Evolutionary conservation across 1,140 invertebrate genomes (phyloP).

Genomic region (Phthorimaea operculella): DNA sequence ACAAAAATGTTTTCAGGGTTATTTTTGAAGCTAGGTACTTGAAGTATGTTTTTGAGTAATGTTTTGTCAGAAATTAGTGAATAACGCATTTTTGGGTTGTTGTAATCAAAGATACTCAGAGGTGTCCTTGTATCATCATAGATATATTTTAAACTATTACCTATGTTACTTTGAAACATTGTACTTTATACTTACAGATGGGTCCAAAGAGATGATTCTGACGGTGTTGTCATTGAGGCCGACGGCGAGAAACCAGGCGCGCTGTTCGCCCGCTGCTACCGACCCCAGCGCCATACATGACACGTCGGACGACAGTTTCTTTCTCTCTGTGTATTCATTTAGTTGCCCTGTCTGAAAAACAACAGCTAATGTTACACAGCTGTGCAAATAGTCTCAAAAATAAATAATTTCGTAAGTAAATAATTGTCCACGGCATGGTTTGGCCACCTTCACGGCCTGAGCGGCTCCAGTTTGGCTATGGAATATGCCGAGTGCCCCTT

Average conservation of each 20-base stretch:
- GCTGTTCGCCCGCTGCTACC: conserved; percentile 93
- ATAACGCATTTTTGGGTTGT: conserved; percentile 64
- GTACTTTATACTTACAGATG: conserved; percentile 72
- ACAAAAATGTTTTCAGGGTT: conserved; percentile 21
- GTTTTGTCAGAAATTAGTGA: conserved; percentile 45
- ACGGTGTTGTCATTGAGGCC: conserved; percentile 97
- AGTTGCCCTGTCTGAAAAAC: conserved; percentile 90
- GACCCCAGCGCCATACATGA: conserved; percentile 98
- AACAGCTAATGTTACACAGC: conserved; percentile 7
- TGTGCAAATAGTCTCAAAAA: neutral
- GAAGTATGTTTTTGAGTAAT: neutral
- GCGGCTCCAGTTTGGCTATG: conserved; percentile 61
- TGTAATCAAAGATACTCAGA: conserved; percentile 63
- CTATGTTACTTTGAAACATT: conserved; percentile 10
- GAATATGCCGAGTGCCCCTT: conserved; percentile 62
- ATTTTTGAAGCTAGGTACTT: neutral
- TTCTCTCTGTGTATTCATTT: conserved; percentile 97
- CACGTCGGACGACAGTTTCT: conserved; percentile 96
- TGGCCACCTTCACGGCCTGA: conserved; percentile 61
- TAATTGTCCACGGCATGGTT: conserved; percentile 63
- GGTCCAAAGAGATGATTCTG: conserved; percentile 97
- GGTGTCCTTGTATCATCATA: conserved; percentile 68
- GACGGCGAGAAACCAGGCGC: conserved; percentile 97
- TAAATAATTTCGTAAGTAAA: neutral
- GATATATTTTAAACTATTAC: conserved; percentile 14